phyloP scores from a whole-genome alignment of 1,140 invertebrate species.

The Latrodectus geometricus region DNA sequence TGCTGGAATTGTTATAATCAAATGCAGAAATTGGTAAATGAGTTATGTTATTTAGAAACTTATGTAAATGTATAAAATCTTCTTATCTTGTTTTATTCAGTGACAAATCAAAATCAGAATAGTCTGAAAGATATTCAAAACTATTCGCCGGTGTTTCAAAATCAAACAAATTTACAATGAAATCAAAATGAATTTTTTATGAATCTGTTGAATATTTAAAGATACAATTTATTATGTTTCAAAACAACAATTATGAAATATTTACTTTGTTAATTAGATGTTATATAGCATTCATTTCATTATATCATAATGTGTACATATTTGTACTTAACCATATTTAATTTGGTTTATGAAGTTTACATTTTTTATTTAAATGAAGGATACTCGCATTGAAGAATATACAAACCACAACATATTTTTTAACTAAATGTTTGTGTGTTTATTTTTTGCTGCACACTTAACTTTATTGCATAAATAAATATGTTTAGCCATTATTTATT shows the following conservation, averaged over 20 bases:
- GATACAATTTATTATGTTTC: background rate
- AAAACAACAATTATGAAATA: background rate
- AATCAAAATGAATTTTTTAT: slow-evolving; percentile 41
- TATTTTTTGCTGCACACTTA: slow-evolving; percentile 48
- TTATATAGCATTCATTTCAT: background rate
- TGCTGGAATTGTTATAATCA: too few relatives aligned
- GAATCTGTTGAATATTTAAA: slow-evolving; percentile 23
- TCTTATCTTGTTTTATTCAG: background rate
- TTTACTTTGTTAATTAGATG: background rate
- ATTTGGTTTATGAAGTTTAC: too few relatives aligned
- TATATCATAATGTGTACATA: background rate
- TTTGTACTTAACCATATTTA: background rate
- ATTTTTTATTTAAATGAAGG: too few relatives aligned
- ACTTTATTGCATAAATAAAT: slow-evolving; percentile 6
- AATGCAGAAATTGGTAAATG: too few relatives aligned
- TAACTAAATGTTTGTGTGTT: too few relatives aligned
- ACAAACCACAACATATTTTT: too few relatives aligned
- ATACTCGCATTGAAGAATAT: too few relatives aligned
- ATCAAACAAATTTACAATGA: slow-evolving; percentile 27
- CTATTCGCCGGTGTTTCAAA: slow-evolving; percentile 41
- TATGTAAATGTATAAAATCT: background rate
- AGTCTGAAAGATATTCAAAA: background rate
- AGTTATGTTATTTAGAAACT: background rate
- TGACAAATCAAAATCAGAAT: slow-evolving; percentile 3
- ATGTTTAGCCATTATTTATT: slow-evolving; percentile 51